These are phyloP conservation scores for Ispidina picta DNA, from an alignment of 2,797 vertebrate genomes.

Conservation along the genomic window DNA sequence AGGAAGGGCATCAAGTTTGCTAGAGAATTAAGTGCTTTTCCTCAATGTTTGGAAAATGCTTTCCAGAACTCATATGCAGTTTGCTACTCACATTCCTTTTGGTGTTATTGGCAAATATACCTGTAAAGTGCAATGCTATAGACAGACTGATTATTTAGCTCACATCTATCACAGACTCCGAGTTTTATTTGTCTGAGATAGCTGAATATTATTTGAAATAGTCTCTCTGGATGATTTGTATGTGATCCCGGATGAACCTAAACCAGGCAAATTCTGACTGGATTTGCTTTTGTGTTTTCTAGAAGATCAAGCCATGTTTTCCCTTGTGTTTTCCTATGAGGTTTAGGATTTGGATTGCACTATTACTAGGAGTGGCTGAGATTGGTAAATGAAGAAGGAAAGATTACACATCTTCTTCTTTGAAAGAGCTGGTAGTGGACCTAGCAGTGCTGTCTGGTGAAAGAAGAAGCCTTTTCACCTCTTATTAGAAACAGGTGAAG, in stretches of 20 bases:
- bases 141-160: slow-evolving; percentile 6
- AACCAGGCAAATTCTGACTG: not conserved
- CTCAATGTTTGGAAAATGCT: not conserved
- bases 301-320: not conserved
- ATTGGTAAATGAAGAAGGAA: not conserved
- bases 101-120: slow-evolving; percentile 7
- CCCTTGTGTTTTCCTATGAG: not conserved
- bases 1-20: not conserved
- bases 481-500: slow-evolving; percentile 20
- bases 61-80: not conserved
- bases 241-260: not conserved
- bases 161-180: not conserved
- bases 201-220: not conserved
- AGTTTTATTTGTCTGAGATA: not conserved
- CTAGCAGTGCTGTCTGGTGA: not conserved
- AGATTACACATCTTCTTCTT: not conserved
- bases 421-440: not conserved
- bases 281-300: slow-evolving; percentile 16
- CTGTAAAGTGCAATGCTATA: not conserved
- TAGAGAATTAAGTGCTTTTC: not conserved
- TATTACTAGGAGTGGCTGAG: not conserved
- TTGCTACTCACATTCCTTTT: not conserved
- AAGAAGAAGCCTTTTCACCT: not conserved
- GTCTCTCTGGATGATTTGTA: not conserved
- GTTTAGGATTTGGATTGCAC: not conserved